These are phyloP conservation scores for Vannuccia rotundouncinata DNA, from an alignment of 2,888 invertebrate species.

Conservation along the genomic window DNA sequence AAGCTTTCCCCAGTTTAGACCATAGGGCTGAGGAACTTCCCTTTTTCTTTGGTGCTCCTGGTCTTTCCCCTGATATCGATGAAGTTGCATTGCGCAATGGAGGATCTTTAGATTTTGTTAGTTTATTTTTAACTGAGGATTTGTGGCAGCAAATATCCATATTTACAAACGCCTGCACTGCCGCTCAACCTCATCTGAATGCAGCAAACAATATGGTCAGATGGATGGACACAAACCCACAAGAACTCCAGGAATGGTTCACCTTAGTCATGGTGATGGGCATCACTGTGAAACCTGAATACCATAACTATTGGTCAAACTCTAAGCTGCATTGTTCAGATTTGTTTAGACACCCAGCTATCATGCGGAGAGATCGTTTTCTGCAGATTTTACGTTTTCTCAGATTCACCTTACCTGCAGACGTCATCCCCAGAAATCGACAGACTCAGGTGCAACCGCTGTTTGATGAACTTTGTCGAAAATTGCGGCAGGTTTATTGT, in stretches of 20 bases:
- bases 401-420: background rate
- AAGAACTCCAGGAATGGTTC: background rate
- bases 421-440: conserved; percentile 1
- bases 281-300: background rate
- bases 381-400: background rate
- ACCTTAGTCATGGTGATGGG: background rate
- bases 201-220: background rate
- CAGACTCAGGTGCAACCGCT: background rate
- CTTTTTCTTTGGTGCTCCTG: conserved; percentile 9
- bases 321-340: background rate
- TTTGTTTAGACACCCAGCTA: background rate
- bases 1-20: background rate
- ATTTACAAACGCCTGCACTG: background rate
- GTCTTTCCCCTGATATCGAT: background rate
- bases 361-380: background rate
- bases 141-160: background rate
- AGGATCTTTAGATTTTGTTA: background rate
- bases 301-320: background rate
- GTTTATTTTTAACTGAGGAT: background rate
- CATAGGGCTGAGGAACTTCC: background rate
- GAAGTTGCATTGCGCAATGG: background rate
- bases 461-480: background rate
- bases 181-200: background rate
- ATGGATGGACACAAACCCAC: background rate
- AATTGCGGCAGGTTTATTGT: background rate